Base-by-base conservation (phyloP, 2,797 vertebrate species). In the Paguma larvata region DNA sequence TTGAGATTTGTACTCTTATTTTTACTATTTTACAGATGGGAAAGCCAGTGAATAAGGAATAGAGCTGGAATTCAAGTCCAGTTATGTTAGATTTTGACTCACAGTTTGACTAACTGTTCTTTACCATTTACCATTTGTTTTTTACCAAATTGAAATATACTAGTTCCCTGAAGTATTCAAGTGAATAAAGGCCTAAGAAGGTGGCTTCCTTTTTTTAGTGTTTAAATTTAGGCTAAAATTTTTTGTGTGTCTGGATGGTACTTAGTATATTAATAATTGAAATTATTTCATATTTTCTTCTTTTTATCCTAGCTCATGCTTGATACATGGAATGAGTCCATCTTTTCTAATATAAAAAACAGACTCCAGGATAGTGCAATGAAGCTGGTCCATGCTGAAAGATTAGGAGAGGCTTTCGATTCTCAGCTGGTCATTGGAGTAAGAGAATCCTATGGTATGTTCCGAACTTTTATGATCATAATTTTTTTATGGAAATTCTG, bases 311-410 rank as follows among this genome's bases (percentile, higher is more conserved):
- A 99, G 99, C 99, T 99, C 87, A 99, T 99, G 99, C 98, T 99
- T 97, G 99, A 99, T 98, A 99, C 99, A 0, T 99, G 99, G 99
- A 99, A 99, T 96, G 99, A 99, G 98, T 99, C 99, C 79, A 99
- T 99, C 98, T 99, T 99, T 99, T 99, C 99, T 97, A 99, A 99
- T 98, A 99, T 99, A 97, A 99, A 99, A 98, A 99, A 99, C 89
- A 99, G 99, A 94, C 99, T 99, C 94, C 99, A 99, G 97, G 99
- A 99, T 97, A 99, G 99, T 92, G 99, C 99, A 97, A 99, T 99
- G 99, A 99, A 99, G 98, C 98, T 99, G 15, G 99, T 99, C 92
- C 99, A 99, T 72, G 99, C 99, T 1, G 99, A 99, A 98, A 98
- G 99, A 96, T 98, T 99, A 95, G 99, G 99, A 95, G 99, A 99